Evolutionary conservation across 2,888 invertebrate species (phyloP), one percentile per base, ranked within the genome.

Genomic region (Macaria notata): DNA sequence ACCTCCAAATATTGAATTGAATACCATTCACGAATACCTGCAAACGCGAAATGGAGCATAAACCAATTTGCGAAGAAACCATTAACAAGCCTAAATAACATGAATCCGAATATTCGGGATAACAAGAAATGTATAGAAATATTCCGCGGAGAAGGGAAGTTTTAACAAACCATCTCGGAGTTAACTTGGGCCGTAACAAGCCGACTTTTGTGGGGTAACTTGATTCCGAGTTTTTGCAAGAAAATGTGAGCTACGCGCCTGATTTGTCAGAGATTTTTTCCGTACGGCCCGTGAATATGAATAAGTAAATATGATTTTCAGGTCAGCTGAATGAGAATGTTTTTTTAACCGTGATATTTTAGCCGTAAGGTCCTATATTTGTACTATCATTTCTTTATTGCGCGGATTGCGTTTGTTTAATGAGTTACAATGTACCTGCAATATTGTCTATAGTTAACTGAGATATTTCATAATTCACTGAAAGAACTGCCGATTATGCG

Each of bases 81-180:
- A 48, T 54, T 44, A 54, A 54, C 47, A 54, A 50, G 43, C 33
- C 33, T 36, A 39, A 49, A 58, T 39, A 54, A 57, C 48, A 57
- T 43, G 52, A 47, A 56, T 45, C 9, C 39, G 41, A 53, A 53
- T 44, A 45, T 50, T 44, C 6, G 9, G n/a, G 52, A 52, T 39
- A 46, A 49, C 38, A 53, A 49, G 48, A 41, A 58, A 9, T 49
- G 49, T 50, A 49, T 43, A 43, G 38, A 50, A 58, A 58, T 53
- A 54, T 50, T 33, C 19, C 41, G 19, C 9, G 30, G 42, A 9
- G 53, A 49, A 47, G 31, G 45, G 46, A 59, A 59, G 33, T 59
- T 59, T 51, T 54, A 59, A 55, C 54, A 55, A 55, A 51, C 50
- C 51, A 29, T 45, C 51, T 42, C 39, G 48, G 48, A 59, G 51